A percentile compares a stretch with the other conserved stretches of the same genome.
phyloP scores from a whole-genome alignment of 53 echinoderm and acorn worm species.

The Zoroaster sp. region DNA sequence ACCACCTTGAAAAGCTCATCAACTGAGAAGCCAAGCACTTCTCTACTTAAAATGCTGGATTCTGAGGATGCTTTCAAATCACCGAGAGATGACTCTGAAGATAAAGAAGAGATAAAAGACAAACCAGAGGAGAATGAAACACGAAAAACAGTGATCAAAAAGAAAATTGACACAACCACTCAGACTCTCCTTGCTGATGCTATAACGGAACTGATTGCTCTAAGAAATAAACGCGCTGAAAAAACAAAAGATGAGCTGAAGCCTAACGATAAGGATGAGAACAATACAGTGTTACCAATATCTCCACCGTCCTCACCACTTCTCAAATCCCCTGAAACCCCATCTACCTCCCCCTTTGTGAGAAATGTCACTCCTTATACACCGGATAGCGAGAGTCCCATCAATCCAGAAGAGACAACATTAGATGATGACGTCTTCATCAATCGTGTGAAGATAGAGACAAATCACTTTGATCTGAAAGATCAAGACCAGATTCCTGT shows the following conservation, averaged over 20 bases:
- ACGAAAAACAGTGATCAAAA: slow-evolving; percentile 4
- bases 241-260: not conserved
- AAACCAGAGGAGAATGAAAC: slow-evolving; percentile 26
- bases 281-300: not conserved
- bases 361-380: slow-evolving; percentile 75
- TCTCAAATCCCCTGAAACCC: slow-evolving; percentile 31
- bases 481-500: slow-evolving; percentile 78
- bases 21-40: slow-evolving; percentile 34
- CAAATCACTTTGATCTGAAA: slow-evolving; percentile 50
- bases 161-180: slow-evolving; percentile 65
- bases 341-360: slow-evolving; percentile 6
- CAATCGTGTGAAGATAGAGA: slow-evolving; percentile 78
- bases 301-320: not conserved
- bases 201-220: slow-evolving; percentile 63
- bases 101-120: not conserved
- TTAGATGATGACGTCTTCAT: slow-evolving; percentile 88
- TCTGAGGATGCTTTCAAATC: slow-evolving; percentile 5
- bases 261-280: not conserved
- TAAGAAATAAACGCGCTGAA: slow-evolving; percentile 50
- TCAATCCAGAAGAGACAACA: slow-evolving; percentile 44
- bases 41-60: slow-evolving; percentile 31
- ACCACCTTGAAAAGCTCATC: slow-evolving; percentile 1
- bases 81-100: not conserved
- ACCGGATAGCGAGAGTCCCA: slow-evolving; percentile 73
- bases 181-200: slow-evolving; percentile 70